phyloP scores from a whole-genome alignment of 92 coral and sea anemone species.

The Ricordea florida region DNA sequence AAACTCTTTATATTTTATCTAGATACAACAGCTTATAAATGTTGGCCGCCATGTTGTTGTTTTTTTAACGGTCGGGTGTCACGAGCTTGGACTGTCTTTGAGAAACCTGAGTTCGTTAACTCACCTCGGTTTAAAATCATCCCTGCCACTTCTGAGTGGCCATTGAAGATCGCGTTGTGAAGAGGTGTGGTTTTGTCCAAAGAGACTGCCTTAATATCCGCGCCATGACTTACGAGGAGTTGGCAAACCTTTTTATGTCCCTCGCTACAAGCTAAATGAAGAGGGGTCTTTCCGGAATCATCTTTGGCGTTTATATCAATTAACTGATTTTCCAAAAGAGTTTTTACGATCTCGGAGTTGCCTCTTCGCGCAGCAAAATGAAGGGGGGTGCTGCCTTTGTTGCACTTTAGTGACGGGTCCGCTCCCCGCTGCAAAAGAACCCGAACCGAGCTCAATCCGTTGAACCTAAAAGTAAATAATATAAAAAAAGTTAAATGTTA shows the following conservation, averaged over 20 bases:
- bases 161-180: conserved; percentile 61
- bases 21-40: no score
- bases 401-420: conserved; percentile 51
- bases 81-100: no score
- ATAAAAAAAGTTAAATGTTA: not conserved
- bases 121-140: conserved; percentile 63
- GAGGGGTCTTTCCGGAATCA: conserved; percentile 59
- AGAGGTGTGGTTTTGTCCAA: conserved; percentile 69
- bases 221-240: conserved; percentile 54
- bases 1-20: no score
- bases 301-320: conserved; percentile 59
- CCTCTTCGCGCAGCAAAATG: conserved; percentile 79
- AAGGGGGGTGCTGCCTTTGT: conserved; percentile 66
- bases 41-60: no score
- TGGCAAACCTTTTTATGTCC: conserved; percentile 76
- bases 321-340: conserved; percentile 38
- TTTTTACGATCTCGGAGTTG: conserved; percentile 45
- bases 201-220: conserved; percentile 43
- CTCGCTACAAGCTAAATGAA: conserved; percentile 75
- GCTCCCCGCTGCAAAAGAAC: conserved; percentile 66
- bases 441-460: conserved; percentile 1
- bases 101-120: no score
- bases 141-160: conserved; percentile 53
- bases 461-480: not conserved
- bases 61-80: no score